Percentiles rank a stretch among this genome's conserved stretches.
Evolutionary conservation across 2,797 vertebrate genomes (phyloP).

Genomic region (Halcyon badia): DNA sequence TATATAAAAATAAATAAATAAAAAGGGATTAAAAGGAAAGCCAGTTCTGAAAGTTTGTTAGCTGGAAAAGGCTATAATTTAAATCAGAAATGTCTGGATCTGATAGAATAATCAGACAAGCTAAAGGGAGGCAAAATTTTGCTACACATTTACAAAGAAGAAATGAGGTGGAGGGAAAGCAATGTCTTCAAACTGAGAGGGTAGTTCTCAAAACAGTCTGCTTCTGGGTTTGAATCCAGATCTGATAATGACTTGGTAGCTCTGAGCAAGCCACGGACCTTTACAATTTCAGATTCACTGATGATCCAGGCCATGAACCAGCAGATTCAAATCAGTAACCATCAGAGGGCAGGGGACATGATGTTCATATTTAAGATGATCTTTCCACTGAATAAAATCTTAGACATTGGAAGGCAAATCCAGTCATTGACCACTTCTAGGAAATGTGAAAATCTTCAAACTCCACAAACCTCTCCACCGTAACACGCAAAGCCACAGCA

Average conservation of each 20-base stretch:
- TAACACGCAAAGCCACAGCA: neutral
- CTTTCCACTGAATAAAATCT: neutral
- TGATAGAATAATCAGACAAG: slow-evolving; percentile 46
- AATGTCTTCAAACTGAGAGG: neutral
- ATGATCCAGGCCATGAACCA: neutral
- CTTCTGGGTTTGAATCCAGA: neutral
- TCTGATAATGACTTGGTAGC: neutral
- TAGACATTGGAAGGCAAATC: neutral
- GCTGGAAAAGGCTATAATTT: slow-evolving; percentile 55
- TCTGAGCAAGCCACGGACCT: neutral
- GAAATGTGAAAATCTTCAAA: neutral
- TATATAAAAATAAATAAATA: slow-evolving; percentile 53
- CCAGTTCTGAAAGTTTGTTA: slow-evolving; percentile 24
- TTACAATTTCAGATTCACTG: neutral
- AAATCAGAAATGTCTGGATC: slow-evolving; percentile 65
- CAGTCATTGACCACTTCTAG: neutral
- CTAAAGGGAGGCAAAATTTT: slow-evolving; percentile 23
- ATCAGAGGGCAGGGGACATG: neutral
- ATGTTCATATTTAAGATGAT: neutral
- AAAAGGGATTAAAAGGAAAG: slow-evolving; percentile 63
- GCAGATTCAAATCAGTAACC: neutral
- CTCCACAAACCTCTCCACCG: rapidly evolving
- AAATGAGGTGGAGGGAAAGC: slow-evolving; percentile 8
- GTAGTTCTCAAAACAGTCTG: neutral
- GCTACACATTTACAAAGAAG: neutral